Percentiles rank a stretch among this genome's conserved stretches.
Conservation (phyloP, 2,888 invertebrate genomes). For the Liodrosophila aerea region DNA sequence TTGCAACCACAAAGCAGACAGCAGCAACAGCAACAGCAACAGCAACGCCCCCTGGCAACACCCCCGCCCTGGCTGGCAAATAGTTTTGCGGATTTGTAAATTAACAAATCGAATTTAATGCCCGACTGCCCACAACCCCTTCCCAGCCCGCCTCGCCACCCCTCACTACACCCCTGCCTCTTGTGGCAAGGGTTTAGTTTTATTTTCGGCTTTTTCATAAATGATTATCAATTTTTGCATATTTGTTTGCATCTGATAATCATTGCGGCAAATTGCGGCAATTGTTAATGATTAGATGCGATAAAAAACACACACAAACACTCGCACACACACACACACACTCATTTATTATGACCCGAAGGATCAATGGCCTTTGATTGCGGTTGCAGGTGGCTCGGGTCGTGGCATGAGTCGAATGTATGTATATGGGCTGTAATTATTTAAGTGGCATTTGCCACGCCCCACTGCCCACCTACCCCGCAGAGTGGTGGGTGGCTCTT, state of each 20-base stretch:
- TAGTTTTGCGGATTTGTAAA: conserved; percentile 79
- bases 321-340: too few species aligned
- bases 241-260: conserved; percentile 63
- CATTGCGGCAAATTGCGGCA: conserved; percentile 70
- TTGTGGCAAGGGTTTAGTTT: conserved; percentile 48
- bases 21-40: conserved; percentile 5
- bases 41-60: conserved; percentile 29
- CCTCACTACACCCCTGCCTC: not conserved
- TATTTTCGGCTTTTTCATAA: conserved; percentile 56
- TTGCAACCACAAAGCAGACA: conserved; percentile 66
- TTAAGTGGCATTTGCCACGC: conserved; percentile 51
- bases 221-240: conserved; percentile 62
- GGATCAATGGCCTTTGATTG: conserved; percentile 75
- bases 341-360: too few species aligned
- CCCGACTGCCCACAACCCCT: conserved; percentile 47
- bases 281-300: conserved; percentile 76
- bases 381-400: conserved; percentile 53
- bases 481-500: not conserved
- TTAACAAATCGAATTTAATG: conserved; percentile 79
- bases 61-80: conserved; percentile 46
- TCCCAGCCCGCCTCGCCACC: conserved; percentile 11
- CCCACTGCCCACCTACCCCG: not conserved
- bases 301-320: too few species aligned
- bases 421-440: conserved; percentile 45
- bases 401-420: not conserved